Evolutionary conservation across 2,113 vertebrate species (phyloP), one percentile per base, ranked within the genome.

Genomic region (Corynorhinus townsendii): DNA sequence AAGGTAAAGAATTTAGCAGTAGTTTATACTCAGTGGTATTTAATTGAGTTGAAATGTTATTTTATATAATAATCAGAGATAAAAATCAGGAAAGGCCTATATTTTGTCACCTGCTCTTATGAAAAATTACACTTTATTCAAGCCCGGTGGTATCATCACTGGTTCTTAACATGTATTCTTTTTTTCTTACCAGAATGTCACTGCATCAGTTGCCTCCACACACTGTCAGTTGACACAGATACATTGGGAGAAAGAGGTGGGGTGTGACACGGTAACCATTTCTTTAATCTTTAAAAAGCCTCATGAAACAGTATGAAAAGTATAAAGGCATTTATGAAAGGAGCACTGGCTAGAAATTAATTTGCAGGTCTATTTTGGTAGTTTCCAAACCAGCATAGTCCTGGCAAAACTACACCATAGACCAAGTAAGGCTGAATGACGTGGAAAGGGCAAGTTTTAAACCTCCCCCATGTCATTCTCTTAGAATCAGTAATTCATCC

Each of bases 11-110:
- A 80, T 86, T 76, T 52, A 86, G 19, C n/a, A 43, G 45, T 73
- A 8, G 22, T 66, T 62, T 79, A 1, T 35, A 56, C 59, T 90
- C 26, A 8, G 64, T 71, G n/a, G 28, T 59, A n/a, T 77, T 91
- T 69, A 94, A 86, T 62, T 92, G 89, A 77, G 45, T 81, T 88
- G 77, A 86, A 90, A 93, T 92, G 69, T 95, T 94, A 88, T 92
- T 97, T 97, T 94, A 68, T 73, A 54, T 26, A 92, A 89, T 15
- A 59, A 30, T 19, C 40, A 90, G 80, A 94, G 56, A 40, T 68
- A 76, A 71, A 71, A 92, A 52, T 38, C n/a, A 76, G 69, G 16
- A 43, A 9, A 26, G 7, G 26, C 28, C 43, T 40, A 4, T 86
- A 54, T 82, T 85, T 81, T 82, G 68, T 30, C 45, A 52, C 19